These are phyloP conservation scores for Cnemophilus loriae DNA, from an alignment of 2,113 vertebrate genomes.

Conservation along the genomic window DNA sequence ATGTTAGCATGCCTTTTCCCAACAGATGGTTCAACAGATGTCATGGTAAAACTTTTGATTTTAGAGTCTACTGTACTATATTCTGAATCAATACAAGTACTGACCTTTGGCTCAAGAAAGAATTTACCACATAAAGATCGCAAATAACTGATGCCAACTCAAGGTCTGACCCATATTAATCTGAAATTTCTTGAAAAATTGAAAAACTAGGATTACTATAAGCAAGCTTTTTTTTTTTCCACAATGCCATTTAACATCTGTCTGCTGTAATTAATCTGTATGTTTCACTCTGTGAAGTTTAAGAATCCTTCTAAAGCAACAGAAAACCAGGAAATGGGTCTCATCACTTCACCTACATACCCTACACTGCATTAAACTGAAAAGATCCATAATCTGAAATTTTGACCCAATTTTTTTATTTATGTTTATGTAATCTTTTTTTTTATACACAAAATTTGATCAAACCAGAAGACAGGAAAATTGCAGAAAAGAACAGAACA, in stretches of 20 bases:
- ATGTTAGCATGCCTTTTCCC: neutral
- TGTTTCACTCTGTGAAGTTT: neutral
- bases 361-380: neutral
- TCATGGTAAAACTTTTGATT: neutral
- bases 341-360: neutral
- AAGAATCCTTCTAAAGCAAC: neutral
- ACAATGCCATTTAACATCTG: neutral
- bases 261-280: neutral
- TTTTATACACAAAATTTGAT: neutral
- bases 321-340: neutral
- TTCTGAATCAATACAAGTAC: neutral
- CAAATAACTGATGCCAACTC: neutral
- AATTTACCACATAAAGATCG: neutral
- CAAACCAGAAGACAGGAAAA: neutral
- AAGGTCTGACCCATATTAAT: neutral
- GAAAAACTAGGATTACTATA: neutral
- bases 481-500: neutral
- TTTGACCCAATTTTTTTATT: neutral
- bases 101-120: neutral
- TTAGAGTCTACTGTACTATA: neutral
- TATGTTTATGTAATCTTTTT: neutral
- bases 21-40: neutral
- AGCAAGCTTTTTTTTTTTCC: neutral
- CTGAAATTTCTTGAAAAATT: neutral
- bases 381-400: neutral